Base-by-base conservation (phyloP, 2,888 invertebrate species). In the Adineta ricciae region DNA sequence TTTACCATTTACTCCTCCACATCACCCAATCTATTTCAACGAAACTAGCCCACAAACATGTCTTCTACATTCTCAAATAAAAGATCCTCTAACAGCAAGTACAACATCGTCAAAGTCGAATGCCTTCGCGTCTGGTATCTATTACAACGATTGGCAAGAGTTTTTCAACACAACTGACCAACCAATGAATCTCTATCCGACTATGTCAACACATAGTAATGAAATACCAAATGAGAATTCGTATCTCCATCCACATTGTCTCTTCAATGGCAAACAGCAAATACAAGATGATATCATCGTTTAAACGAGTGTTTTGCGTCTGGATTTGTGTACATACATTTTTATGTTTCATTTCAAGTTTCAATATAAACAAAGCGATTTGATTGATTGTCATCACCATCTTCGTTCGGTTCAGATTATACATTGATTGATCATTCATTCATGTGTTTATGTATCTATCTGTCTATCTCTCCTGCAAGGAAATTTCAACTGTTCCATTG, bases 141-240 rank as follows among this genome's bases (percentile, higher is more conserved):
- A 78, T 78, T 78, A 16, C 41, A 78, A 78, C n/a, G 78, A 78
- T 78, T 78, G 78, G 78, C 38, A 78, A 78, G 78, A 78, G n/a
- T 41, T 78, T 78, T 41, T 78, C 41, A 41, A 7, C 41, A 41
- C 16, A 21, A n/a, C 24, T 24, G 38, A 38, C 38, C 24, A 9
- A 41, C 41, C 78, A 7, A 78, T 78, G 78, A 78, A 78, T 78
- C 11, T 41, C 1, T 78, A 78, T 41, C 78, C 78, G 24, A n/a
- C 78, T 11, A 78, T 41, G 8, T 78, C 78, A 78, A 41, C n/a
- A 24, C 24, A 78, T n/a, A 41, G 41, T 78, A n/a, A 32, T 32
- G 64, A 64, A 32, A 32, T 8, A 1, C 24, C 27, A 16, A 27
- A 64, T 64, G 32, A 64, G 16, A 16, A 64, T 32, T 19, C 32